Percentiles rank a stretch among this genome's conserved stretches.
phyloP scores from a whole-genome alignment of 1,140 invertebrate species.

The Danaus melanippus region DNA sequence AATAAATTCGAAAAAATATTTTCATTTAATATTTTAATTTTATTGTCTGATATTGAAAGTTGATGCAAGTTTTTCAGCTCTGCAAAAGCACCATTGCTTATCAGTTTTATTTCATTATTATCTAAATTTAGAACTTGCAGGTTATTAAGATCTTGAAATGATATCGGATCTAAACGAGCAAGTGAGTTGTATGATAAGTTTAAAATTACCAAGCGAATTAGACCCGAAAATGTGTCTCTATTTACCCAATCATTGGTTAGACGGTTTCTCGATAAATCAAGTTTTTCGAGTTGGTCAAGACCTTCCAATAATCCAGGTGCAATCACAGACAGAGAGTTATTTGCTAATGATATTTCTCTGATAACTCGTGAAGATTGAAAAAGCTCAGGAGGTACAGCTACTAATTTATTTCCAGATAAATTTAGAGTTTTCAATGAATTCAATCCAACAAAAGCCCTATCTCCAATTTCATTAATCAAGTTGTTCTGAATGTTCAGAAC shows the following conservation, averaged over 20 bases:
- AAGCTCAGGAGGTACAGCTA: constrained; percentile 83
- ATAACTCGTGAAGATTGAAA: constrained; percentile 82
- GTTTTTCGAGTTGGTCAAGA: constrained; percentile 81
- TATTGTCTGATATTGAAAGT: constrained; percentile 82
- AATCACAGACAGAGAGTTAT: constrained; percentile 85
- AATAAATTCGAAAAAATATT: constrained; percentile 81
- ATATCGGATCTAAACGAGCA: constrained; percentile 78
- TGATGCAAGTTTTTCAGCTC: constrained; percentile 83
- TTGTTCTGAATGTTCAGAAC: constrained; percentile 82
- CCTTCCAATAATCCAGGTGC: constrained; percentile 84
- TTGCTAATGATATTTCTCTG: constrained; percentile 82
- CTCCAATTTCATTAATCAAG: constrained; percentile 79
- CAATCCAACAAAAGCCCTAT: constrained; percentile 81
- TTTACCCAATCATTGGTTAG: constrained; percentile 86
- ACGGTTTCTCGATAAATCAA: constrained; percentile 85
- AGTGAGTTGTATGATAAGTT: constrained; percentile 84
- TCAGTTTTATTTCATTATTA: constrained; percentile 81
- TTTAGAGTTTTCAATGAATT: constrained; percentile 79
- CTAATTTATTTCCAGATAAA: constrained; percentile 83
- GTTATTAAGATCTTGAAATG: constrained; percentile 84
- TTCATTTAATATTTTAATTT: constrained; percentile 78
- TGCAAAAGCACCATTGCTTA: constrained; percentile 82
- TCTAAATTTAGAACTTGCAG: constrained; percentile 84
- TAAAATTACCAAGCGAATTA: constrained; percentile 82
- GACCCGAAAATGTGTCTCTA: constrained; percentile 82